Evolutionary conservation across 1,140 invertebrate species (phyloP).

Genomic region (Orussus abietinus): DNA sequence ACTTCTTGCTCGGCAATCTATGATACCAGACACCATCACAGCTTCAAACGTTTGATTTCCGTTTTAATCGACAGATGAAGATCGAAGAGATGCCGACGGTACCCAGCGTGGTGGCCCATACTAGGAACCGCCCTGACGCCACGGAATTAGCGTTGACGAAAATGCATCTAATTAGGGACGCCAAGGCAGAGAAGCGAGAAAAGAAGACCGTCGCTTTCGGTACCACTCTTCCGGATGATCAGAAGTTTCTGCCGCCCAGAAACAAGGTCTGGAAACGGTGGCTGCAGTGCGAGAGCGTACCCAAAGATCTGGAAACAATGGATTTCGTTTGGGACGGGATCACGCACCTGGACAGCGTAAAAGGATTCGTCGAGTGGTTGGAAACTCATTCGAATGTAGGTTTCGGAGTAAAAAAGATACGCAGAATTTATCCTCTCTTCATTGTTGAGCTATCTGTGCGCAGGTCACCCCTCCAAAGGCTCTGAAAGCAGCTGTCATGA

Average conservation of each 20-base stretch:
- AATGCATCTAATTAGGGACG: constrained; percentile 52
- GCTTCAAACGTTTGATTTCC: too few species aligned
- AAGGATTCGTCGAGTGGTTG: constrained; percentile 39
- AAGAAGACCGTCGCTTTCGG: constrained; percentile 51
- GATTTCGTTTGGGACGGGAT: constrained; percentile 57
- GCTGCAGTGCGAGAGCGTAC: constrained; percentile 51
- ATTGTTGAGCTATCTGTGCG: not conserved
- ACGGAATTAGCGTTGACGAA: constrained; percentile 41
- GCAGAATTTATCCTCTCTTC: not conserved
- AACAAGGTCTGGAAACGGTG: constrained; percentile 52
- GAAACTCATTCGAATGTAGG: constrained; percentile 25
- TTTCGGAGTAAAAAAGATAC: not conserved
- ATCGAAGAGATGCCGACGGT: constrained; percentile 37
- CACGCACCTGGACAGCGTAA: constrained; percentile 47
- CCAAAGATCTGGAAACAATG: constrained; percentile 57
- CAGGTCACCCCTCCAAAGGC: constrained; percentile 10
- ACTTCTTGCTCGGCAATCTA: too few species aligned
- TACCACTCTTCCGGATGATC: constrained; percentile 47
- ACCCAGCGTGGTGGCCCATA: constrained; percentile 24
- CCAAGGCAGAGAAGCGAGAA: constrained; percentile 47
- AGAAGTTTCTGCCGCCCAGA: constrained; percentile 52
- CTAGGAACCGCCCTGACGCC: constrained; percentile 37
- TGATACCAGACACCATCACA: too few species aligned
- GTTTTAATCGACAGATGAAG: constrained; percentile 30
- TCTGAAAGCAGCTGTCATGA: constrained; percentile 5